Conservation (phyloP, 1,140 invertebrate species). For the Gonioctena quinquepunctata region DNA sequence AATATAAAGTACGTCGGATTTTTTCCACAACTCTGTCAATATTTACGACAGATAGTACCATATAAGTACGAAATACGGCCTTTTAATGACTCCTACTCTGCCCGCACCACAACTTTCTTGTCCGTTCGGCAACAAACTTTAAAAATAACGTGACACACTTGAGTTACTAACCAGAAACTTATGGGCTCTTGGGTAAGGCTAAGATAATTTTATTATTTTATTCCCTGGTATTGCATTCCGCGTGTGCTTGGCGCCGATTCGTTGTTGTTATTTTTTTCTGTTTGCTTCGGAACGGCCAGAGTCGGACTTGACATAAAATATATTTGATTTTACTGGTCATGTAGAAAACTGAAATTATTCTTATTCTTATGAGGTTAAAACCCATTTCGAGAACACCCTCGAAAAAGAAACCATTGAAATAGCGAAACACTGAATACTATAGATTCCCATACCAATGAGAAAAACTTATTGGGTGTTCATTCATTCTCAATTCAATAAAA, state of each 20-base stretch:
- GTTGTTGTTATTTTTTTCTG: neutral
- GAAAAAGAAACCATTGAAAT: no score
- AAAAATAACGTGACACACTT: slow-evolving; percentile 8
- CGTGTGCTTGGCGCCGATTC: slow-evolving; percentile 6
- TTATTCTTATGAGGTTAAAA: no score
- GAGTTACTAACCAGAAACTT: slow-evolving; percentile 2
- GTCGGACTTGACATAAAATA: no score
- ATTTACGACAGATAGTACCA: neutral
- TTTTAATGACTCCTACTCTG: neutral
- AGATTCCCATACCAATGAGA: no score
- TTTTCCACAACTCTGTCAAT: neutral
- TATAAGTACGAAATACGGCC: neutral
- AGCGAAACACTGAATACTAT: no score
- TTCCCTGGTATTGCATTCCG: neutral
- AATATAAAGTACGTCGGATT: neutral
- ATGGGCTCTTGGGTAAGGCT: slow-evolving; percentile 1
- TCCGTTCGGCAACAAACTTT: neutral
- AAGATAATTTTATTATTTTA: slow-evolving; percentile 13
- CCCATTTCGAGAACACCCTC: no score
- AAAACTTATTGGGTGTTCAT: no score
- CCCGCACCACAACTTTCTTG: neutral
- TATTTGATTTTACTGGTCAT: no score
- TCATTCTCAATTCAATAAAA: no score
- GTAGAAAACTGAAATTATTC: no score
- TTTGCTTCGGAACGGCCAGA: neutral